Percentiles rank a stretch among this genome's conserved stretches.
Evolutionary conservation across 2,888 invertebrate species (phyloP).

Genomic region (Tipula helvola): DNA sequence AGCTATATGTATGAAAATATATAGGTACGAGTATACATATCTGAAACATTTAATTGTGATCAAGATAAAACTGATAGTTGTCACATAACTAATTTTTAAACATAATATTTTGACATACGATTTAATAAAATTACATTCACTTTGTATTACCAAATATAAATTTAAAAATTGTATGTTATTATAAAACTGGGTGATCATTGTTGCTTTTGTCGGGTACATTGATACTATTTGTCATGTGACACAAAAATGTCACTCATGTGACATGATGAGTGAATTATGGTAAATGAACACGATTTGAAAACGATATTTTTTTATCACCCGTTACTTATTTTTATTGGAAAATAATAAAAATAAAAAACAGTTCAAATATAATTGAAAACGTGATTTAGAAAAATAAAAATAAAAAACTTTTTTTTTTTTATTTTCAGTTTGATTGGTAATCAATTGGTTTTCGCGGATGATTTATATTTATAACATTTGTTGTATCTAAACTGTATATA

Average conservation of each 20-base stretch:
- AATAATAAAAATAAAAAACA: not conserved
- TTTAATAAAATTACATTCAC: not conserved
- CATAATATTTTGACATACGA: not conserved
- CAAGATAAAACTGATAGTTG: not conserved
- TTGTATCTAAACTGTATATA: not conserved
- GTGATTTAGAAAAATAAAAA: not conserved
- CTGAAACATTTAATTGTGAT: not conserved
- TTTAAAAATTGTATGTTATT: not conserved
- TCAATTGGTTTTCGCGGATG: not conserved
- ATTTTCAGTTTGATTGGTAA: not conserved
- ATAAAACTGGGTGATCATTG: not conserved
- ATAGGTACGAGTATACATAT: not conserved
- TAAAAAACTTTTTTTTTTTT: not conserved
- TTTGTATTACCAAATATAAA: not conserved
- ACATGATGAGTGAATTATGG: not conserved
- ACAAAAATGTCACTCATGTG: not conserved
- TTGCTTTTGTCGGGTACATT: too few relatives aligned
- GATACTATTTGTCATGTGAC: not conserved
- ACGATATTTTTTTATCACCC: not conserved
- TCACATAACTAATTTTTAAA: conserved; percentile 4
- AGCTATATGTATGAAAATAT: not conserved
- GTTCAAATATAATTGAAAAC: not conserved
- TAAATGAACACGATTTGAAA: not conserved
- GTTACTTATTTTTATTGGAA: not conserved
- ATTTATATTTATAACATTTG: not conserved